phyloP scores from a whole-genome alignment of 1,140 invertebrate species.

The Neoseiulus cucumeris region DNA sequence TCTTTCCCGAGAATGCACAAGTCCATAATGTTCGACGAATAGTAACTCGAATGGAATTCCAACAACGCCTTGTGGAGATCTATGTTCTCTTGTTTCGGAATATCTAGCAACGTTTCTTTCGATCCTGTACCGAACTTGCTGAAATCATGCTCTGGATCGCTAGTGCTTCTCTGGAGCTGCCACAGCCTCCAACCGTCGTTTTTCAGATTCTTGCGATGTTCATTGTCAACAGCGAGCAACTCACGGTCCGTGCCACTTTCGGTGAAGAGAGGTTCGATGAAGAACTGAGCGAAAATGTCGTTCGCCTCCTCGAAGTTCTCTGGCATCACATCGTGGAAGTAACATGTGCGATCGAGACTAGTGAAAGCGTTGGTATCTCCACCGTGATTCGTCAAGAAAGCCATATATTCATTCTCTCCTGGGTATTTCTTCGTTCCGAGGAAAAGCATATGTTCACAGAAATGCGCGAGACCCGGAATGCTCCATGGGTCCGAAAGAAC shows the following conservation, averaged over 20 bases:
- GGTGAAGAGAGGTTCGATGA: conserved; percentile 72
- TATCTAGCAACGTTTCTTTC: conserved; percentile 52
- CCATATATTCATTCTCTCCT: conserved; percentile 72
- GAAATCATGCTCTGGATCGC: conserved; percentile 54
- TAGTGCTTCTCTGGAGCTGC: conserved; percentile 62
- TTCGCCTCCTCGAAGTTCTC: conserved; percentile 52
- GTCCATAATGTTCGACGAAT: conserved; percentile 83
- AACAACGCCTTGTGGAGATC: conserved; percentile 60
- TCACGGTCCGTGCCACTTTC: conserved; percentile 71
- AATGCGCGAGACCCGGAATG: conserved; percentile 76
- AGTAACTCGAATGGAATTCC: conserved; percentile 74
- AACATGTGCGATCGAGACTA: conserved; percentile 67
- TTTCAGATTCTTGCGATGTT: conserved; percentile 80
- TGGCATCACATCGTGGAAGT: conserved; percentile 80
- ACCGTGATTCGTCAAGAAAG: conserved; percentile 70
- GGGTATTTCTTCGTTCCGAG: conserved; percentile 83
- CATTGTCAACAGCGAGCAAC: conserved; percentile 83
- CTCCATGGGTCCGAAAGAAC: conserved; percentile 37
- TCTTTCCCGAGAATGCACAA: conserved; percentile 72
- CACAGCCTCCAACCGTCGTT: conserved; percentile 66
- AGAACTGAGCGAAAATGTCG: conserved; percentile 89
- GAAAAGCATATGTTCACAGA: conserved; percentile 96
- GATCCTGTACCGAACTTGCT: conserved; percentile 76
- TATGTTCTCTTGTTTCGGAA: conserved; percentile 56
- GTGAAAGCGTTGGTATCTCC: conserved; percentile 76